Percentiles rank a stretch among this genome's conserved stretches.
Evolutionary conservation across 2,888 invertebrate species (phyloP).

Genomic region (Chloromyia formosa): DNA sequence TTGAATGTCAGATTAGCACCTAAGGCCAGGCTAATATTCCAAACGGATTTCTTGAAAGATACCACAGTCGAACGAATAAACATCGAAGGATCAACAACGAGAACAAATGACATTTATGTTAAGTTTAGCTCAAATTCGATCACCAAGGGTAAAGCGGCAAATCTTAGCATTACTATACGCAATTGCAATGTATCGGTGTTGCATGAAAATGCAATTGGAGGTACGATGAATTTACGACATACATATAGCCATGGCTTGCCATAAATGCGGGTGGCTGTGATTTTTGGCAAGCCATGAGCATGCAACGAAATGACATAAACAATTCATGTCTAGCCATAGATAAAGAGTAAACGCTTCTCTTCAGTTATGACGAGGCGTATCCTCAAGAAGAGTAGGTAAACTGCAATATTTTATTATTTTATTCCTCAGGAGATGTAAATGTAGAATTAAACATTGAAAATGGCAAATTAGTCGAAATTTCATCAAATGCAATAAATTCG

Average conservation of each 20-base stretch:
- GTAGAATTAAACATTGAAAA: conserved; percentile 58
- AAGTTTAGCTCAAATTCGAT: conserved; percentile 59
- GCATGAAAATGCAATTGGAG: conserved; percentile 56
- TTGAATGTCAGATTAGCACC: conserved; percentile 56
- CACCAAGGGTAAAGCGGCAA: conserved; percentile 57
- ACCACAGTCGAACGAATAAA: conserved; percentile 58
- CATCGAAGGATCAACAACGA: conserved; percentile 56
- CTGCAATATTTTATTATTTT: too few species aligned
- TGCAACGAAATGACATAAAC: too few species aligned
- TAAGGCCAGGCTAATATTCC: conserved; percentile 54
- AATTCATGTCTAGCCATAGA: too few species aligned
- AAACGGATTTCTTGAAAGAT: conserved; percentile 56
- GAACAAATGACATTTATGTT: conserved; percentile 55
- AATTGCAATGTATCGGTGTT: conserved; percentile 58
- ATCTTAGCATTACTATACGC: conserved; percentile 59
- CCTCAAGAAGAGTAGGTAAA: too few species aligned
- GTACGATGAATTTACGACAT: too few species aligned
- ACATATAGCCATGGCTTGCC: too few species aligned
- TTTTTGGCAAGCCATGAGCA: too few species aligned
- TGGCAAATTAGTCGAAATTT: conserved; percentile 55
- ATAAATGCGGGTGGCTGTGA: too few species aligned
- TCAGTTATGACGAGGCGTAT: too few species aligned
- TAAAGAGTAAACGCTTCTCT: too few species aligned
- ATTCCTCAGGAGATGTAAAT: conserved; percentile 57
- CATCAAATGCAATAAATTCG: conserved; percentile 57